phyloP scores from a whole-genome alignment of 2,113 vertebrate species.

The Hippocampus comes region DNA sequence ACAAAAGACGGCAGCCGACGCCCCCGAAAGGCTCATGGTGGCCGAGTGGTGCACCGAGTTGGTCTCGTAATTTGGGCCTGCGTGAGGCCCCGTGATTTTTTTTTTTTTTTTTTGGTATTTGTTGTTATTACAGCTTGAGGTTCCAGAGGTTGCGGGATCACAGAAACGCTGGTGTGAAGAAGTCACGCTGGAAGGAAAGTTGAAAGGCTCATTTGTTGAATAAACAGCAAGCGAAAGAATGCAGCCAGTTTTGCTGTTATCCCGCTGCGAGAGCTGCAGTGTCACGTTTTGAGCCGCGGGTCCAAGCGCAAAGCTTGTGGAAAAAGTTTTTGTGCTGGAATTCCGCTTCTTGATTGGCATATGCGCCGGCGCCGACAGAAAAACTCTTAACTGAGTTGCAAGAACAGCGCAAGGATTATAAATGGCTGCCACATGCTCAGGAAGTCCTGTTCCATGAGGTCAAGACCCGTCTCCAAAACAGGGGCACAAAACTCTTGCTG shows the following conservation, averaged over 20 bases:
- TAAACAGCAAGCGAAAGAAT: neutral
- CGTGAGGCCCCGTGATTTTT: neutral
- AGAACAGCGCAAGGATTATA: neutral
- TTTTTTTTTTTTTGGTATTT: neutral
- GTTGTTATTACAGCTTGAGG: slow-evolving; percentile 44
- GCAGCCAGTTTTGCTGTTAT: neutral
- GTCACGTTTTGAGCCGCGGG: too few species aligned
- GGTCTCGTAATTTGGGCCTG: neutral
- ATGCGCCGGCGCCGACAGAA: too few species aligned
- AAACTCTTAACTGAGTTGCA: too few species aligned
- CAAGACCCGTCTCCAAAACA: neutral
- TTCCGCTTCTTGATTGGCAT: neutral
- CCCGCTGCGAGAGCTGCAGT: too few species aligned
- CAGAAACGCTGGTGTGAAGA: neutral
- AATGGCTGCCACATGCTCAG: neutral
- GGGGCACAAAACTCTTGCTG: neutral
- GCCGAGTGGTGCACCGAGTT: neutral
- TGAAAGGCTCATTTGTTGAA: slow-evolving; percentile 12
- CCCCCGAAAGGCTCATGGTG: neutral
- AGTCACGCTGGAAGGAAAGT: slow-evolving; percentile 11
- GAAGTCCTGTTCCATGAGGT: neutral
- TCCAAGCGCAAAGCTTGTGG: neutral
- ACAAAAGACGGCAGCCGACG: neutral
- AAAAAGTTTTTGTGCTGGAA: neutral
- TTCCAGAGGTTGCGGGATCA: neutral